Evolutionary conservation across 2,797 vertebrate genomes (phyloP).

Genomic region (Arrhamphus sclerolepis): DNA sequence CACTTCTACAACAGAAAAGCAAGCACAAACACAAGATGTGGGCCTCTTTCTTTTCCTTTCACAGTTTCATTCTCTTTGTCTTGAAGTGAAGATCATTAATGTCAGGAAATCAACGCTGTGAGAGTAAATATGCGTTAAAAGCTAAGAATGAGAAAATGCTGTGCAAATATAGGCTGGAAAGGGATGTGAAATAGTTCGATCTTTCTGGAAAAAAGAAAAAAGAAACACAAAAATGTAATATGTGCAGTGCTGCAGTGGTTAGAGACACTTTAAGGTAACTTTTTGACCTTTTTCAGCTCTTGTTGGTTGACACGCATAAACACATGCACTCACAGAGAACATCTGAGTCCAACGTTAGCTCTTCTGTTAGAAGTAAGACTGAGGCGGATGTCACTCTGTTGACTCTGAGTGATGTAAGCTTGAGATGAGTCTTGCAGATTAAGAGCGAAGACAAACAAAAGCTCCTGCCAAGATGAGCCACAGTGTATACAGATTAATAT

Average conservation of each 20-base stretch:
- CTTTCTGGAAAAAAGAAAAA: background rate
- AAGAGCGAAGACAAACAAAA: constrained; percentile 72
- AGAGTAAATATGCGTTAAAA: constrained; percentile 35
- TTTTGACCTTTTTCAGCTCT: constrained; percentile 28
- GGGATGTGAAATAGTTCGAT: constrained; percentile 4
- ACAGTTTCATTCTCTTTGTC: background rate
- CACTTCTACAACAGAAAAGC: constrained; percentile 54
- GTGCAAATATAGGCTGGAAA: constrained; percentile 3
- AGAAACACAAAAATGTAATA: background rate
- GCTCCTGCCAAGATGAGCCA: constrained; percentile 73
- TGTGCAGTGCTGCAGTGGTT: constrained; percentile 6
- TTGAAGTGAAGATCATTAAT: constrained; percentile 1
- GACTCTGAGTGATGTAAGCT: constrained; percentile 75
- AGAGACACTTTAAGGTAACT: constrained; percentile 23
- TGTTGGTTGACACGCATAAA: constrained; percentile 15
- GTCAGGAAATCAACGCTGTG: constrained; percentile 32
- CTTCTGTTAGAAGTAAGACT: constrained; percentile 54
- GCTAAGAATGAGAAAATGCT: constrained; percentile 17
- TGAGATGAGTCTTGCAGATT: constrained; percentile 76
- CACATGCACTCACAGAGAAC: constrained; percentile 29
- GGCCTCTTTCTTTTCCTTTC: constrained; percentile 34
- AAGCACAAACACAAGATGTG: constrained; percentile 47
- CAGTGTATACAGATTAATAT: constrained; percentile 82
- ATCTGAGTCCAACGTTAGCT: constrained; percentile 64
- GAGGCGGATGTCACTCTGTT: constrained; percentile 69